Evolutionary conservation across 2,113 vertebrate genomes (phyloP).

Genomic region (Pygoscelis antarcticus): DNA sequence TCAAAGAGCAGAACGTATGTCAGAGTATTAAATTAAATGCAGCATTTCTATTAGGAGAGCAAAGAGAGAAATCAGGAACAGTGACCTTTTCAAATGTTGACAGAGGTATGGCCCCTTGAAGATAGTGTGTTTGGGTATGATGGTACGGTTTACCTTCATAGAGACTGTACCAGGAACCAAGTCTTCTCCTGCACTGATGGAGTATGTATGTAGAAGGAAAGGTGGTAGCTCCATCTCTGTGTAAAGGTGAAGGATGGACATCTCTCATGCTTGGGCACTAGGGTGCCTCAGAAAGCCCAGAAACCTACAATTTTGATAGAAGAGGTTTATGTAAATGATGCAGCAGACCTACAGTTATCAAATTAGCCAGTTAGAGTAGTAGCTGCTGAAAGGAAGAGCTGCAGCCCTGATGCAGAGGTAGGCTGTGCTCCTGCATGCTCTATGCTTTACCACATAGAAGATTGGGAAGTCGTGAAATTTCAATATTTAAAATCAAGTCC

Average conservation of each 20-base stretch:
- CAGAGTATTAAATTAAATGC: neutral
- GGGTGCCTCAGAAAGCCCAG: neutral
- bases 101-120: neutral
- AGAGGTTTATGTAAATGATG: neutral
- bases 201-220: neutral
- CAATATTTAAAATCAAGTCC: neutral
- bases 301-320: neutral
- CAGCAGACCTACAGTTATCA: neutral
- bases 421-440: neutral
- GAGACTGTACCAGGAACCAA: neutral
- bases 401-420: neutral
- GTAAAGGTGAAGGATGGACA: neutral
- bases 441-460: neutral
- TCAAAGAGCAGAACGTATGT: neutral
- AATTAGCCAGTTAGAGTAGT: neutral
- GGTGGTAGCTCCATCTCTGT: neutral
- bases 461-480: neutral
- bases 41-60: neutral
- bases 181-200: rapidly evolving
- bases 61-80: neutral
- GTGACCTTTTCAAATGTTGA: neutral
- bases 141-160: neutral
- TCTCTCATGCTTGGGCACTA: neutral
- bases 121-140: neutral
- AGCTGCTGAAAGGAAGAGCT: neutral